A percentile compares a stretch with the other conserved stretches of the same genome.
Evolutionary conservation across 1,140 invertebrate species (phyloP).

Genomic region (Leptopilina clavipes): DNA sequence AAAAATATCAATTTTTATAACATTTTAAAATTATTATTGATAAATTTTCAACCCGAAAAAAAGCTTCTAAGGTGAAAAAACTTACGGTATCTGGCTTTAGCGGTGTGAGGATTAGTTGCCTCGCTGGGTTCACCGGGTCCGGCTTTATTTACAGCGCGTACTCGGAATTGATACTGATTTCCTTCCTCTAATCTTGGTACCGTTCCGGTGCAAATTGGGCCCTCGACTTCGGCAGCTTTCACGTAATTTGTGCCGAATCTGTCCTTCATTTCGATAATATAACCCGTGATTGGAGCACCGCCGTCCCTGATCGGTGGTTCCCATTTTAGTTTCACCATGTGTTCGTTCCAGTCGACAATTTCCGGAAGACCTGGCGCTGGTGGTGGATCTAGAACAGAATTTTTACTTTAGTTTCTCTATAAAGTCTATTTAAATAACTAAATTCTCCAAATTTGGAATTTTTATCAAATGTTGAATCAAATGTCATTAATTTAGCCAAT

Average conservation of each 20-base stretch:
- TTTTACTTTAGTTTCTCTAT: not conserved
- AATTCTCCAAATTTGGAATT: conserved; percentile 27
- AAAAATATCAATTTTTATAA: conserved; percentile 40
- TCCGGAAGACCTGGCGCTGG: conserved; percentile 93
- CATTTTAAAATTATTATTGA: not conserved
- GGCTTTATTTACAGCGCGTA: conserved; percentile 96
- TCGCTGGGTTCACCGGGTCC: conserved; percentile 96
- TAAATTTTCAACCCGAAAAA: conserved; percentile 9
- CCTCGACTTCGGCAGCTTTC: conserved; percentile 86
- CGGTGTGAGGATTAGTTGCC: conserved; percentile 94
- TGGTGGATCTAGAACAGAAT: conserved; percentile 80
- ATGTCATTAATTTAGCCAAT: no score
- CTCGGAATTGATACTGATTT: conserved; percentile 95
- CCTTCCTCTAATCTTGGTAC: conserved; percentile 94
- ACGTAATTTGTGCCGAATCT: conserved; percentile 81
- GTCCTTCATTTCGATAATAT: conserved; percentile 92
- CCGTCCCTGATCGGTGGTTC: conserved; percentile 96
- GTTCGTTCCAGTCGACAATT: conserved; percentile 94
- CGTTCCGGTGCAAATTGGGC: conserved; percentile 86
- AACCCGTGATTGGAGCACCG: conserved; percentile 96
- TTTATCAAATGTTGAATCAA: no score
- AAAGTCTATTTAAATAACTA: not conserved
- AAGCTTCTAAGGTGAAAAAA: conserved; percentile 57
- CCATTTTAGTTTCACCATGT: conserved; percentile 96
- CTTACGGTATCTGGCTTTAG: conserved; percentile 93